phyloP scores from a whole-genome alignment of 1,140 invertebrate species.

The Heliconius eleuchia region DNA sequence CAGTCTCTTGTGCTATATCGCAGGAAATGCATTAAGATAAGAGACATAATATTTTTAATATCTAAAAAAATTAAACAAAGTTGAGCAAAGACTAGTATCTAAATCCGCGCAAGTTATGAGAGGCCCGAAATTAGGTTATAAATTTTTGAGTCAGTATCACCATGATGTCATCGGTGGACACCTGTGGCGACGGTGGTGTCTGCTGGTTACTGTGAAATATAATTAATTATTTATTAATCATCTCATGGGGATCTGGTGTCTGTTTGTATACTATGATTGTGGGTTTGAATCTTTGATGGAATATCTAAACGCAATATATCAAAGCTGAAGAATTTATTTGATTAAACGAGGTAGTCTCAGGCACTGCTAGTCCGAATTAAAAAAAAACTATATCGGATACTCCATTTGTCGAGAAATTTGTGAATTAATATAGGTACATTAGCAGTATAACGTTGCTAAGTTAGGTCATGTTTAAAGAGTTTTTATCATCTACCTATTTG shows the following conservation, averaged over 20 bases:
- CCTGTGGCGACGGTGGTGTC: slow-evolving; percentile 1
- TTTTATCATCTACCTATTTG: too few relatives aligned
- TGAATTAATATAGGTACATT: too few relatives aligned
- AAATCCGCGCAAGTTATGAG: slow-evolving; percentile 7
- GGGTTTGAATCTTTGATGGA: neutral
- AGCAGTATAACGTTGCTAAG: too few relatives aligned
- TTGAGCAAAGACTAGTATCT: neutral
- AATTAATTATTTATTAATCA: slow-evolving; percentile 14
- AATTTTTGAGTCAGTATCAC: neutral
- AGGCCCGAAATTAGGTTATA: slow-evolving; percentile 12
- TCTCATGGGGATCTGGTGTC: neutral
- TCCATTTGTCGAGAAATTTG: too few relatives aligned
- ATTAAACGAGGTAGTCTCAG: too few relatives aligned
- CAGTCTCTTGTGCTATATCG: too few relatives aligned
- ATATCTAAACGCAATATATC: neutral
- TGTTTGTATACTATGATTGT: neutral
- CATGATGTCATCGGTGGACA: slow-evolving; percentile 9
- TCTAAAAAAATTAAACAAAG: neutral
- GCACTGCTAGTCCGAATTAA: too few relatives aligned
- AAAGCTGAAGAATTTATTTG: too few relatives aligned
- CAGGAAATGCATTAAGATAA: too few relatives aligned
- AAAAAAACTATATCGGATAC: too few relatives aligned
- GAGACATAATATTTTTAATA: too few relatives aligned
- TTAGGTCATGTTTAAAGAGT: too few relatives aligned
- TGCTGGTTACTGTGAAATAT: neutral